Conservation (phyloP, 2,797 vertebrate species). For the Buphagus erythrorhynchus region DNA sequence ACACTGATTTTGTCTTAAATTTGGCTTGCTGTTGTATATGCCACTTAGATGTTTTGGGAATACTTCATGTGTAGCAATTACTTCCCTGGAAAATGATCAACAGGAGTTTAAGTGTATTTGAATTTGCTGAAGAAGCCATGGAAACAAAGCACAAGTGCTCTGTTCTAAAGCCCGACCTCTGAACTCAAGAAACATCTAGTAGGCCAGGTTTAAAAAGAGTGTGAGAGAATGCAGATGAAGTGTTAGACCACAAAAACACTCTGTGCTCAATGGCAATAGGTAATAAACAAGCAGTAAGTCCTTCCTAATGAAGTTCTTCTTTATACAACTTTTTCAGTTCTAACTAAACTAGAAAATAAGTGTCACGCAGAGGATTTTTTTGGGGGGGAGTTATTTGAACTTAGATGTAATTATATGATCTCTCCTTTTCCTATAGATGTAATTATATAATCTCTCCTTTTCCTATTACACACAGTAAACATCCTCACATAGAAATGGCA, state of each 20-base stretch:
- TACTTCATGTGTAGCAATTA: conserved; percentile 50
- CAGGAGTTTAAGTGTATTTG: conserved; percentile 17
- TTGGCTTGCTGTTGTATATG: conserved; percentile 17
- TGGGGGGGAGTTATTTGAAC: not conserved
- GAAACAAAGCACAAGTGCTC: not conserved
- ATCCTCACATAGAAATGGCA: not conserved
- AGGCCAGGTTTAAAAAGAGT: not conserved
- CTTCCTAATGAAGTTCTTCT: not conserved
- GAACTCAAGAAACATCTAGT: not conserved
- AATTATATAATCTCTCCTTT: not conserved
- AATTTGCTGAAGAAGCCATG: not conserved
- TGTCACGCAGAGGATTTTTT: not conserved
- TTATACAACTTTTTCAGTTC: not conserved
- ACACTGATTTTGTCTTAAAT: conserved; percentile 48
- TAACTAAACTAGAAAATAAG: not conserved
- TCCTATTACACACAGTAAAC: not conserved
- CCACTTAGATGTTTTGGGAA: conserved; percentile 32
- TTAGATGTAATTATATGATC: not conserved
- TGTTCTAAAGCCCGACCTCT: not conserved
- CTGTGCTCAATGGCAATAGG: not conserved
- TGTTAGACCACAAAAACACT: not conserved
- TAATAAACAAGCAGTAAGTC: not conserved
- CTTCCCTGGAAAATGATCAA: conserved; percentile 53
- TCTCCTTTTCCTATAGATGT: not conserved
- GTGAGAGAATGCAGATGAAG: not conserved